A percentile compares a stretch with the other conserved stretches of the same genome.
phyloP scores from a whole-genome alignment of 2,113 vertebrate genomes.

The Cnemophilus loriae region DNA sequence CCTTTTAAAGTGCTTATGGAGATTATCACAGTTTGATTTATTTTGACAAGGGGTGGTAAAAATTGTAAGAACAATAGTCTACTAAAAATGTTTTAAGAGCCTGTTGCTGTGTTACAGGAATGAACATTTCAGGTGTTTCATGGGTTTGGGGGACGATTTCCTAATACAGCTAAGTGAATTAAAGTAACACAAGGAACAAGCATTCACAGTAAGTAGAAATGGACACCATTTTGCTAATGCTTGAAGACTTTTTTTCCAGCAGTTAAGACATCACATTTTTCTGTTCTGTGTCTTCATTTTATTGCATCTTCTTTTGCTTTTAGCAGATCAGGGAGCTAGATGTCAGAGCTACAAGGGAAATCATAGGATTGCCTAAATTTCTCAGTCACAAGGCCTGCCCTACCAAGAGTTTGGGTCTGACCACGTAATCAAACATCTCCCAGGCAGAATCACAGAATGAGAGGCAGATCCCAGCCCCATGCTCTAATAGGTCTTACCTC shows the following conservation, averaged over 20 bases:
- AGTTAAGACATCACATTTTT: background rate
- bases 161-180: constrained; percentile 47
- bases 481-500: background rate
- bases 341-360: background rate
- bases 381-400: background rate
- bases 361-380: background rate
- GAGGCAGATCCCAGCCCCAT: background rate
- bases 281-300: background rate
- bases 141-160: constrained; percentile 28
- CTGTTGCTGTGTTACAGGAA: constrained; percentile 41
- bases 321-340: background rate
- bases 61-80: constrained; percentile 60
- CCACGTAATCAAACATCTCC: accelerated
- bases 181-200: constrained; percentile 18
- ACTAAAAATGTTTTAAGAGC: constrained; percentile 66
- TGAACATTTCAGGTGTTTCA: constrained; percentile 55
- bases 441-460: background rate
- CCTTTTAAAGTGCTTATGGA: constrained; percentile 61
- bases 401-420: background rate
- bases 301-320: background rate
- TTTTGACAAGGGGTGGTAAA: constrained; percentile 65
- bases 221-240: background rate
- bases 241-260: background rate
- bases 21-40: constrained; percentile 65
- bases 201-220: background rate